A percentile compares a stretch with the other conserved stretches of the same genome.
Conservation (phyloP, 2,888 invertebrate genomes). For the Eurois occulta region DNA sequence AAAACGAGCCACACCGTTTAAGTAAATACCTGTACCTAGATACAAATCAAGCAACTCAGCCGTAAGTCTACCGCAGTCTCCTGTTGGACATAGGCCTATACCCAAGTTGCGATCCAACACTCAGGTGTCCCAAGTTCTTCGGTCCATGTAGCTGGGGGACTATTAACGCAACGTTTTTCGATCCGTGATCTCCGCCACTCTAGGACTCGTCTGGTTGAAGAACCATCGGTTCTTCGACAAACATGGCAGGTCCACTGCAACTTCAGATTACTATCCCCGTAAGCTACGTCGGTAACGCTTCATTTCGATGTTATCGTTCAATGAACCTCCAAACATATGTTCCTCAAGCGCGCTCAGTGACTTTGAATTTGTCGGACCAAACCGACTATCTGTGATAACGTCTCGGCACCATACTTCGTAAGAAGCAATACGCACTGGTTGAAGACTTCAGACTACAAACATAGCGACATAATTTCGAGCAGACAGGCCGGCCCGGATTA, state of each 20-base stretch:
- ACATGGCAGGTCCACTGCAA: background rate
- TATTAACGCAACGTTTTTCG: background rate
- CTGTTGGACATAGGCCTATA: background rate
- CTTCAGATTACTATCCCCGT: background rate
- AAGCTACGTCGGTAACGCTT: background rate
- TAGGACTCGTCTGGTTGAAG: background rate
- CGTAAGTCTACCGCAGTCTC: background rate
- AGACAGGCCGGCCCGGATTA: no score
- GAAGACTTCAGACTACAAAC: no score
- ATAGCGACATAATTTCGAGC: background rate
- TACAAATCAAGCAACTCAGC: background rate
- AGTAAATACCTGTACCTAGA: background rate
- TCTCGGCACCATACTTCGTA: background rate
- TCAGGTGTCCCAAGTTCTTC: background rate
- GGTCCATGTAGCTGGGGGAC: no score
- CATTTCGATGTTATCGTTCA: background rate
- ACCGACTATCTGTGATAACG: background rate
- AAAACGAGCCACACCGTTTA: background rate
- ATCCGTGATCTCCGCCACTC: background rate
- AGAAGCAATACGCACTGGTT: background rate
- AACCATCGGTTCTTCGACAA: background rate
- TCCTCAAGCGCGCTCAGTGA: background rate
- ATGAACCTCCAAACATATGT: background rate
- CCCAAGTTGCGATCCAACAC: background rate
- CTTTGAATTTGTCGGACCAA: slow-evolving; percentile 1